Conservation (phyloP, 2,888 invertebrate species). For the Xylota sylvarum region DNA sequence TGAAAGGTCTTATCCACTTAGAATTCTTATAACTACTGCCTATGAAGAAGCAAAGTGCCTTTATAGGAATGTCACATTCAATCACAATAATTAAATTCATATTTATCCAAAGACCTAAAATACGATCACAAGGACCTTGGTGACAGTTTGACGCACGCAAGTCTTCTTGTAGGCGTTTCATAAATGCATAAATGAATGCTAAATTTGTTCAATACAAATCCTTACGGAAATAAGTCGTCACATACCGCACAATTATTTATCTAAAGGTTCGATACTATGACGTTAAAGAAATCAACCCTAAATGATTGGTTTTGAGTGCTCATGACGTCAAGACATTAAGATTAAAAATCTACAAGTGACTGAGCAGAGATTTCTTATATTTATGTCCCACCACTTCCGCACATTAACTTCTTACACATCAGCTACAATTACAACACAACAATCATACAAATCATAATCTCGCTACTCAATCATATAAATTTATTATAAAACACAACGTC, state of each 20-base stretch:
- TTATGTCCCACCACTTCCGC: conserved; percentile 12
- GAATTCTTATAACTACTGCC: too few relatives aligned
- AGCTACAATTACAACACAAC: conserved; percentile 1
- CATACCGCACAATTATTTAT: neutral
- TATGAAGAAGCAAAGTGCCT: too few relatives aligned
- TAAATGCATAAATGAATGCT: too few relatives aligned
- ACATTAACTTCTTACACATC: neutral
- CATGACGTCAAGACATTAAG: neutral
- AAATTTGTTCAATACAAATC: too few relatives aligned
- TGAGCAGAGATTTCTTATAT: neutral
- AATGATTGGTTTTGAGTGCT: neutral
- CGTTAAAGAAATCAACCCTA: neutral
- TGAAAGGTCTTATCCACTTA: too few relatives aligned
- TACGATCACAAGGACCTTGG: too few relatives aligned
- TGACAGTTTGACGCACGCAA: too few relatives aligned
- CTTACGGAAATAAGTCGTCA: too few relatives aligned
- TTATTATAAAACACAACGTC: conserved; percentile 79
- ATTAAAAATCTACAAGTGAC: neutral
- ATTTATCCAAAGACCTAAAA: too few relatives aligned
- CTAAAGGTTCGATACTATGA: neutral
- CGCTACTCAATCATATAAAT: neutral
- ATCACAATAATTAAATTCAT: too few relatives aligned
- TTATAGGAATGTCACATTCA: too few relatives aligned
- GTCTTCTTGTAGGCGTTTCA: too few relatives aligned
- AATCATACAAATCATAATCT: neutral